Conservation (phyloP, 1,140 invertebrate genomes). For the Drosophila equinoxialis region DNA sequence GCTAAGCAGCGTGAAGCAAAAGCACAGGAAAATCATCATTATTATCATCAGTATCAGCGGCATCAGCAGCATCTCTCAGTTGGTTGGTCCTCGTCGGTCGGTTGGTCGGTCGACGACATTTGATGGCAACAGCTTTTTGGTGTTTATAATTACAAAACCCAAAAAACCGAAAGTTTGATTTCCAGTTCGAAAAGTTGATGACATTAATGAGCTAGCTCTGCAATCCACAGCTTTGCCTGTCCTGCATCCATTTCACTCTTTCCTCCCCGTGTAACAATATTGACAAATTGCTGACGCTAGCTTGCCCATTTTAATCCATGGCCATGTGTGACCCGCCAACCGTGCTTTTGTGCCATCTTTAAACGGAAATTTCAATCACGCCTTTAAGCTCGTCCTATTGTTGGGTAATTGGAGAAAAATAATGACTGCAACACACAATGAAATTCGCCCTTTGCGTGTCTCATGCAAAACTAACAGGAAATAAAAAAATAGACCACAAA, state of each 20-base stretch:
- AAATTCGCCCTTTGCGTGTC: slow-evolving; percentile 47
- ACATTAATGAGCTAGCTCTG: slow-evolving; percentile 43
- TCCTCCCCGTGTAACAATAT: no score
- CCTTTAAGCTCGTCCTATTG: slow-evolving; percentile 9
- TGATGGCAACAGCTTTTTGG: slow-evolving; percentile 53
- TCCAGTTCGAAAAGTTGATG: slow-evolving; percentile 36
- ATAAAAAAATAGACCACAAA: not conserved
- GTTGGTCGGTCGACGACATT: slow-evolving; percentile 46
- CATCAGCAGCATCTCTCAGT: slow-evolving; percentile 42
- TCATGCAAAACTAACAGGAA: slow-evolving; percentile 28
- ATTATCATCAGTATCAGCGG: slow-evolving; percentile 21
- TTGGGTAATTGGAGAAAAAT: slow-evolving; percentile 33
- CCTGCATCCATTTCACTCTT: not conserved
- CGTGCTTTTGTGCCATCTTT: not conserved
- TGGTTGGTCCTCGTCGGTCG: slow-evolving; percentile 37
- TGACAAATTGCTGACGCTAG: slow-evolving; percentile 3
- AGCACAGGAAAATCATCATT: not conserved
- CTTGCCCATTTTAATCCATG: not conserved
- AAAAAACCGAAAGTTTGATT: slow-evolving; percentile 57
- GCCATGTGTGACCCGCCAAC: slow-evolving; percentile 34
- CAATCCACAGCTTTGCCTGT: not conserved
- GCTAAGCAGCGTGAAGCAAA: slow-evolving; percentile 5
- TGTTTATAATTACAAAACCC: slow-evolving; percentile 62
- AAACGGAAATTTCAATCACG: slow-evolving; percentile 55
- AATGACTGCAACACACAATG: slow-evolving; percentile 48